Evolutionary conservation across 2,113 vertebrate genomes (phyloP).

Genomic region (Notarius quadriscutis): DNA sequence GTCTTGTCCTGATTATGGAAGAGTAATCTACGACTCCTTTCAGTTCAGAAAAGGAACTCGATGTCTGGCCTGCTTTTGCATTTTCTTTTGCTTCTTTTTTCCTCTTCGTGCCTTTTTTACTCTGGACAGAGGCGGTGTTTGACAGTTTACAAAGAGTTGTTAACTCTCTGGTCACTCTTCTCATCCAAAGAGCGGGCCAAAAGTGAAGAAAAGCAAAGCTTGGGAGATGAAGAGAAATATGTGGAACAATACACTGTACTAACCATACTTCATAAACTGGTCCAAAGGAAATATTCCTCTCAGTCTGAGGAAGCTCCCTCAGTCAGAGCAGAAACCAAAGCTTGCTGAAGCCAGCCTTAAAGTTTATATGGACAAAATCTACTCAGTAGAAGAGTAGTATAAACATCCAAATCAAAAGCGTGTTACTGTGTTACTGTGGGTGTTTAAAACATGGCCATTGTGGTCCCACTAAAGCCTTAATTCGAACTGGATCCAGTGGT

Average conservation of each 20-base stretch:
- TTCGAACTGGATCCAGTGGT: not conserved
- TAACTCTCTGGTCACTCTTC: constrained; percentile 39
- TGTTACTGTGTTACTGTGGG: constrained; percentile 27
- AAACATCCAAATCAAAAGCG: constrained; percentile 40
- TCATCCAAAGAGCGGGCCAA: constrained; percentile 30
- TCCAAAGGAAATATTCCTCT: constrained; percentile 53
- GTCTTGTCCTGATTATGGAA: constrained; percentile 69
- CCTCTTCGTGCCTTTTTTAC: constrained; percentile 1
- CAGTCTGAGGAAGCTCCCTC: constrained; percentile 53
- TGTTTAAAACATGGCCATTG: constrained; percentile 28
- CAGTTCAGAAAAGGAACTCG: constrained; percentile 65
- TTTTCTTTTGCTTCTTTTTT: constrained; percentile 37
- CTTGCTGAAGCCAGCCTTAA: constrained; percentile 37
- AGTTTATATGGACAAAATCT: constrained; percentile 39
- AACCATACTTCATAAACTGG: constrained; percentile 47
- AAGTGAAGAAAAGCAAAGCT: constrained; percentile 43
- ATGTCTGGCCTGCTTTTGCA: constrained; percentile 43
- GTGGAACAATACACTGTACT: constrained; percentile 49
- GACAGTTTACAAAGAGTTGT: constrained; percentile 44
- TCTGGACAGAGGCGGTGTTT: constrained; percentile 27
- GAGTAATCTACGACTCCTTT: constrained; percentile 62
- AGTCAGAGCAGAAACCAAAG: constrained; percentile 46
- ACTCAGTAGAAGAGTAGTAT: constrained; percentile 36
- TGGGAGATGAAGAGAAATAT: constrained; percentile 47
- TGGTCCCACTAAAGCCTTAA: not conserved